Base-by-base conservation (phyloP, 2,888 invertebrate genomes). In the Aleiodes testaceus region DNA sequence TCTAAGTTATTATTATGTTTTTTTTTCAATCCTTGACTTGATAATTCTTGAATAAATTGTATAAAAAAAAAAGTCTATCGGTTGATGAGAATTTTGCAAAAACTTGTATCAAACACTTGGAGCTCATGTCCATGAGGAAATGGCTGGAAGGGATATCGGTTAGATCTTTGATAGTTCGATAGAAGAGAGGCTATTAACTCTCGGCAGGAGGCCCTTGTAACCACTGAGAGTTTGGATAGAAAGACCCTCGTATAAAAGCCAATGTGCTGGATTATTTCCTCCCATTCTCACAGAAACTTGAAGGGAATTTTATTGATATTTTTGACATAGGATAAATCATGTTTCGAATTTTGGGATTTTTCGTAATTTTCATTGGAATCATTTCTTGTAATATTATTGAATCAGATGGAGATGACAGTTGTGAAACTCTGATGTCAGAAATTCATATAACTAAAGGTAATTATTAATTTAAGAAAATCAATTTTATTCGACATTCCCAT, bases 381-480 rank as follows among this genome's bases (percentile, higher is more conserved):
- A 42, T 49, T 20, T 73, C 70, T 50, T 52, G 61, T 26, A 69
- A 73, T 45, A 44, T 63, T 36, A 72, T 75, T 52, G 78, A 79
- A 55, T 79, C 82, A 74, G 50, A 66, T 1, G 85, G 87, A 1
- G 94, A 94, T 80, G 95, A 95, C 87, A 92, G 92, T 77, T 97
- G 96, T 86, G 96, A 96, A 88, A 95, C 95, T 2, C 88, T 96
- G 70, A 93, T 94, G 66, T 94, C 95, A 7, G 95, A 96, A 87
- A 93, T 97, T 81, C 95, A 96, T 85, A 89, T 97, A 74, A 94
- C 93, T 63, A 97, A 97, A 92, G 94, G 94, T 94, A 88, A 78
- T 73, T 70, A 9, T 50, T 50, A 44, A 53, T 36, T 53, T 9
- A 11, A 44, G 42, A 50, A 50, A 36, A 4, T 18, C 6, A 49